These are phyloP conservation scores for Merodon equestris DNA, from an alignment of 2,888 invertebrate genomes.

Conservation along the genomic window DNA sequence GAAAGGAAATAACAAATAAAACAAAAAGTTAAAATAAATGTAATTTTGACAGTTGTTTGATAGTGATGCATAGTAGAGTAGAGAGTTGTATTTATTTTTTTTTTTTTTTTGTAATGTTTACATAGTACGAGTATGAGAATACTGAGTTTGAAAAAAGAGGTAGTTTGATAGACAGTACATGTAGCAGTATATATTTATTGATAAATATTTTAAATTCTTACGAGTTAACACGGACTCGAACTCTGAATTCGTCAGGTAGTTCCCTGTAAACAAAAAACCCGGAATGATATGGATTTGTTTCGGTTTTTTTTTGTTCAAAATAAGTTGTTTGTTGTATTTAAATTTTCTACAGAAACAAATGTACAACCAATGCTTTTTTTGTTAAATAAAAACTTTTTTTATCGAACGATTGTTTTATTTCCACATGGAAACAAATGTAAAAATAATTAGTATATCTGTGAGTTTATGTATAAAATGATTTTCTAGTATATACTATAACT, in stretches of 20 bases:
- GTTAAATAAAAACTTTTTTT: too few species aligned
- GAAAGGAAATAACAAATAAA: conserved; percentile 8
- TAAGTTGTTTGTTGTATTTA: conserved; percentile 61
- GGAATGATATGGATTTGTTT: conserved; percentile 74
- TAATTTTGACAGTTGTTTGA: conserved; percentile 51
- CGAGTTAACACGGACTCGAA: conserved; percentile 92
- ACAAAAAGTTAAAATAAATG: conserved; percentile 37
- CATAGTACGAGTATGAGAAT: conserved; percentile 58
- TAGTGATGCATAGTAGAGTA: conserved; percentile 64
- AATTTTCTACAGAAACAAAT: conserved; percentile 37
- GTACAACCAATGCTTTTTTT: too few species aligned
- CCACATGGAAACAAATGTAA: too few species aligned
- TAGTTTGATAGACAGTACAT: conserved; percentile 68
- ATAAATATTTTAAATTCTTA: conserved; percentile 81
- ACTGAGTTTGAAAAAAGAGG: conserved; percentile 56
- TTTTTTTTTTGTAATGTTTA: conserved; percentile 50
- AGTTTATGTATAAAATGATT: conserved; percentile 3
- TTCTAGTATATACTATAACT: not conserved
- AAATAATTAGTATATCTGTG: too few species aligned
- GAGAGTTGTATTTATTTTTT: conserved; percentile 42
- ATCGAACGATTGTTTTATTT: too few species aligned
- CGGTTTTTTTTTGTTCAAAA: conserved; percentile 57
- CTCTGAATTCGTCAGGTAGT: conserved; percentile 90
- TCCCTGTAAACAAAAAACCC: conserved; percentile 80
- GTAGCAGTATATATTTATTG: conserved; percentile 68